These are phyloP conservation scores for Pardosa pseudoannulata DNA, from an alignment of 2,888 invertebrate genomes.

Conservation along the genomic window DNA sequence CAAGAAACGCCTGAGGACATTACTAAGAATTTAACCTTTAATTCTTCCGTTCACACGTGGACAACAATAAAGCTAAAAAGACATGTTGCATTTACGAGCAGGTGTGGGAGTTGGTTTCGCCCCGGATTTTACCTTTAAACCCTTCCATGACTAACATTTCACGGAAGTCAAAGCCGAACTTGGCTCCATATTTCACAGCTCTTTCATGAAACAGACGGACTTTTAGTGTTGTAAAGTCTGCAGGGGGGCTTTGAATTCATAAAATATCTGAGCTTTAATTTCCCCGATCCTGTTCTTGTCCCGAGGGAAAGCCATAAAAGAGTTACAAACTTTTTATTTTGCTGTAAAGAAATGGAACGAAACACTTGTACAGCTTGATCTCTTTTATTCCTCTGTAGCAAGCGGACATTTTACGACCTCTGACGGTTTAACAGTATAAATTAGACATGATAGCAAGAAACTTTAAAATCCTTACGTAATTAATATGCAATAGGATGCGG, in stretches of 20 bases:
- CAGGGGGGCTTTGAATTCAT: slow-evolving; percentile 40
- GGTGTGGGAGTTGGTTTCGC: slow-evolving; percentile 18
- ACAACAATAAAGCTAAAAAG: background rate
- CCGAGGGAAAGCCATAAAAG: slow-evolving; percentile 27
- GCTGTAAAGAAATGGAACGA: slow-evolving; percentile 23
- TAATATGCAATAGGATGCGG: background rate
- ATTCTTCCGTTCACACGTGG: background rate
- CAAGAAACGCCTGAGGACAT: too few species aligned
- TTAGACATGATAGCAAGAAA: background rate
- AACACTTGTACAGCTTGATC: background rate
- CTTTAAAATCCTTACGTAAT: background rate
- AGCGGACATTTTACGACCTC: background rate
- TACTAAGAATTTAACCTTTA: background rate
- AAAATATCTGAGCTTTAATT: slow-evolving; percentile 45
- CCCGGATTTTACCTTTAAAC: slow-evolving; percentile 2
- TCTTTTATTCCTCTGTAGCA: background rate
- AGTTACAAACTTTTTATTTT: slow-evolving; percentile 16
- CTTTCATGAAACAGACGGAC: slow-evolving; percentile 29
- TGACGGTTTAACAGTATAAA: background rate
- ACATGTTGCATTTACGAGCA: slow-evolving; percentile 18
- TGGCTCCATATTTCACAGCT: slow-evolving; percentile 44
- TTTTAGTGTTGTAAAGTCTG: slow-evolving; percentile 16
- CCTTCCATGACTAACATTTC: slow-evolving; percentile 46
- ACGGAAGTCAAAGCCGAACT: background rate
- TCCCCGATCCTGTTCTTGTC: background rate